Conservation (phyloP, 2,113 vertebrate species). For the Oxyruncus cristatus region DNA sequence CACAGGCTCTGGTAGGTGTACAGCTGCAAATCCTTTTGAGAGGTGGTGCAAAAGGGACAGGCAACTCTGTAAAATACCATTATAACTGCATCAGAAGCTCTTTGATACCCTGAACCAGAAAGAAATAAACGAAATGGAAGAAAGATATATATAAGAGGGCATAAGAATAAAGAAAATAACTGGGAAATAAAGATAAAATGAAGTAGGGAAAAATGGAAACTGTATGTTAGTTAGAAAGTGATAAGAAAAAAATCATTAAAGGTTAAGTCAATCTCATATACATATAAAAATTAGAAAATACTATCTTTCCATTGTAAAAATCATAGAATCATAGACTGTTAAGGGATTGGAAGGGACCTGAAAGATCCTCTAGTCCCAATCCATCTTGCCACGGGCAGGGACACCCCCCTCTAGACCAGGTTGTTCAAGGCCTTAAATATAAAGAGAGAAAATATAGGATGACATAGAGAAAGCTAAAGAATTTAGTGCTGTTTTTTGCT, state of each 20-base stretch:
- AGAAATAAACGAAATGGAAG: background rate
- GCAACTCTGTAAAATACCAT: background rate
- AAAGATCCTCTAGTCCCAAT: background rate
- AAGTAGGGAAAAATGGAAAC: background rate
- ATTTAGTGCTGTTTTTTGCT: background rate
- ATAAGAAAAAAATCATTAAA: background rate
- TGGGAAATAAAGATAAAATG: background rate
- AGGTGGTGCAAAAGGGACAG: background rate
- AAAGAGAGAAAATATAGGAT: background rate
- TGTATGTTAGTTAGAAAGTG: background rate
- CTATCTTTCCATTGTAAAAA: background rate
- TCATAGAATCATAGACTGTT: background rate
- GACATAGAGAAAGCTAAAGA: background rate
- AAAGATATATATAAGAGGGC: background rate
- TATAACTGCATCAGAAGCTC: background rate
- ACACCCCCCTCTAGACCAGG: background rate
- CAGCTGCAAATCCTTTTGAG: background rate
- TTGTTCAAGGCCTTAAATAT: background rate
- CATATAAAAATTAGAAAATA: background rate
- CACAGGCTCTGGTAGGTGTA: background rate
- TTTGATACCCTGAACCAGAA: background rate
- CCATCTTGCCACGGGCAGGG: background rate
- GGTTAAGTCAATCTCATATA: background rate
- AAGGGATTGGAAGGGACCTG: background rate
- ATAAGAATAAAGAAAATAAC: background rate